Percentiles rank a stretch among this genome's conserved stretches.
These are phyloP conservation scores for Cyprinella venusta DNA, from an alignment of 2,797 vertebrate genomes.

Conservation along the genomic window DNA sequence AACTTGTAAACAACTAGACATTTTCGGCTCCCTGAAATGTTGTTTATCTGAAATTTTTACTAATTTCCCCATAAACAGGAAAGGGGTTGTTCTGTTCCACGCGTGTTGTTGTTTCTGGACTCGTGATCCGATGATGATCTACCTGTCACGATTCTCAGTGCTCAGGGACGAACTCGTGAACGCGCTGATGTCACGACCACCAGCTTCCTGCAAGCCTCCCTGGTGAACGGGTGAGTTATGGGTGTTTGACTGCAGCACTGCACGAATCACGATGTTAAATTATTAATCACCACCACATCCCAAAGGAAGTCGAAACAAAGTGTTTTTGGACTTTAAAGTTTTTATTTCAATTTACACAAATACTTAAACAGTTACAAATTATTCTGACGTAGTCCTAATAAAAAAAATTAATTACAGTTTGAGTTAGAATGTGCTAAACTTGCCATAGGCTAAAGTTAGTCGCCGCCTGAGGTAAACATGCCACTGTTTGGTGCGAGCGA, in stretches of 20 bases:
- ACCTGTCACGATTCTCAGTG: slow-evolving; percentile 20
- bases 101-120: neutral
- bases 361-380: neutral
- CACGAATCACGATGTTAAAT: neutral
- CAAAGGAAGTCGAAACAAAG: neutral
- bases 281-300: neutral
- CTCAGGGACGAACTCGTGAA: neutral
- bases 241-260: neutral
- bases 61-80: slow-evolving; percentile 23
- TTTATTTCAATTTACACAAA: neutral
- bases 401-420: neutral
- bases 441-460: neutral
- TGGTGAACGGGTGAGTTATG: neutral
- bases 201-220: slow-evolving; percentile 24
- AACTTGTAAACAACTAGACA: neutral
- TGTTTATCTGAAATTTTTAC: neutral
- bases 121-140: neutral
- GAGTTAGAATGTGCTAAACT: neutral
- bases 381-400: neutral
- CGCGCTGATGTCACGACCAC: slow-evolving; percentile 29
- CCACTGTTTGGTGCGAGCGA: neutral
- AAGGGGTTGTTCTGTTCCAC: neutral
- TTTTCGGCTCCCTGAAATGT: neutral
- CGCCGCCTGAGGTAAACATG: neutral
- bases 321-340: neutral